These are phyloP conservation scores for Entelurus aequoreus DNA, from an alignment of 2,113 vertebrate genomes.

Conservation along the genomic window DNA sequence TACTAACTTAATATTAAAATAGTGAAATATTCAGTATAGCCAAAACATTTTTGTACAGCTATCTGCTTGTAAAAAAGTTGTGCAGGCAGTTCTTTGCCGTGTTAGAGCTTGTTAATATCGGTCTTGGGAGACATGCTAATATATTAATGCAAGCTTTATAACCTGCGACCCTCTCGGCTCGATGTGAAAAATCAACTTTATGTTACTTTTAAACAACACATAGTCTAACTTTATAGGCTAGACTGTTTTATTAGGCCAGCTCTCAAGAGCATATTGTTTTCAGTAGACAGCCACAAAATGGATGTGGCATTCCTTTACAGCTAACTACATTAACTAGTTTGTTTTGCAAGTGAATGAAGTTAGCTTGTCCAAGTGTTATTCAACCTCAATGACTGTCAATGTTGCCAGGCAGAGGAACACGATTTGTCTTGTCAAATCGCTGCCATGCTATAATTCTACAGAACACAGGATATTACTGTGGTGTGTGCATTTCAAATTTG, in stretches of 20 bases:
- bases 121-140: not conserved
- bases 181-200: not conserved
- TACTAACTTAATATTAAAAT: no score
- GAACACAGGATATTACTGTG: slow-evolving; percentile 42
- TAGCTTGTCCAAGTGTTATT: slow-evolving; percentile 40
- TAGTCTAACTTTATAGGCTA: not conserved
- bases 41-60: no score
- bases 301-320: not conserved
- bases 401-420: slow-evolving; percentile 33
- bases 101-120: not conserved
- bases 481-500: slow-evolving; percentile 13
- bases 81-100: no score
- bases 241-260: not conserved
- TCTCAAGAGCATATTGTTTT: slow-evolving; percentile 2
- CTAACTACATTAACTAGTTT: slow-evolving; percentile 16
- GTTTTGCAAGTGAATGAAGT: slow-evolving; percentile 50
- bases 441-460: slow-evolving; percentile 37
- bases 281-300: not conserved
- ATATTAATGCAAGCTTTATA: not conserved
- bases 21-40: no score
- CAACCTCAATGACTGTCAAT: slow-evolving; percentile 52
- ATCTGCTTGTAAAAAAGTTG: no score
- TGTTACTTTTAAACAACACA: not conserved
- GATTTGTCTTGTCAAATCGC: slow-evolving; percentile 47
- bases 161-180: not conserved